Evolutionary conservation across 2,888 invertebrate genomes (phyloP), one percentile per base, ranked within the genome.

Genomic region (Lottia gigantea): DNA sequence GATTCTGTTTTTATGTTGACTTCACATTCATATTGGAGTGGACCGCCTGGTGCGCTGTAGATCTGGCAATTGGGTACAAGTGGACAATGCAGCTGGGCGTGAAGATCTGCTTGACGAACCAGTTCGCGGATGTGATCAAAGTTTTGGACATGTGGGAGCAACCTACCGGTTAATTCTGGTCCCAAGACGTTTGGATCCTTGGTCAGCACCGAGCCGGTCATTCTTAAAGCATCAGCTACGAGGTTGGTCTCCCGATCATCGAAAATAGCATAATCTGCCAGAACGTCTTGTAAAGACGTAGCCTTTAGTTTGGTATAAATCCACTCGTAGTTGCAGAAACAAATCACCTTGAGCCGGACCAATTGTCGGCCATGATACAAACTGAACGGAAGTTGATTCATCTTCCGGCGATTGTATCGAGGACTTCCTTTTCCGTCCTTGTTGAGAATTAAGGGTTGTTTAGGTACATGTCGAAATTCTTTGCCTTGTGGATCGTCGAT

Each of bases 251-350:
- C 97, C 83, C 95, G 94, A 83, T 84, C 82, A 14, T 83, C 76
- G 45, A 74, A 72, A 45, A 82, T 49, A 46, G 76, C 75, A 83
- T 96, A 98, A 88, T 98, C 98, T 4, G 95, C 94, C 6, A 98
- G 90, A 0, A 97, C 94, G 0, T 96, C 94, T 88, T 98, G 97
- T n/a, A 98, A 90, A 0, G 97, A 97, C 82, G 97, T 97, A 82
- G 96, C 95, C 78, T 94, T 94, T 1, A 97, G 91, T 86, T 98
- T 98, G 0, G 96, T 96, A 85, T 96, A 96, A 0, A 98, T 91
- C 96, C 97, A 98, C 83, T 95, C 94, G 87, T 97, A 98, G 89
- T 97, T 97, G 89, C 98, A 98, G 0, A 98, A 91, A 0, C 98
- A 97, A 84, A 96, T 92, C 45, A 94, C 93, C 85, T 95, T 96